Conservation (phyloP, 2,888 invertebrate species). For the Synanthedon andrenaeformis region DNA sequence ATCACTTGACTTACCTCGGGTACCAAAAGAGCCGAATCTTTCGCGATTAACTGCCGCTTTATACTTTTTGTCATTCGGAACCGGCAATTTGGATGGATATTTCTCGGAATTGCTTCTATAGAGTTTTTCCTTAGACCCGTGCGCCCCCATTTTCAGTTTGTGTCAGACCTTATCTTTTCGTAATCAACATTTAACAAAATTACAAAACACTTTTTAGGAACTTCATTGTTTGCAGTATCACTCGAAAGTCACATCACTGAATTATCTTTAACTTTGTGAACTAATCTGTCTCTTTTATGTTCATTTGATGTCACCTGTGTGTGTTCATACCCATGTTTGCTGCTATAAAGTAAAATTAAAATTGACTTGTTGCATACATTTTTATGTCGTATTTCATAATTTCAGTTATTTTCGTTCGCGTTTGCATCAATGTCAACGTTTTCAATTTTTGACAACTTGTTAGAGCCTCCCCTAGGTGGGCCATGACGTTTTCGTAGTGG, state of each 20-base stretch:
- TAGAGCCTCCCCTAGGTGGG: too few relatives aligned
- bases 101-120: conserved; percentile 75
- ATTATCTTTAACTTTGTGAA: neutral
- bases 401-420: conserved; percentile 9
- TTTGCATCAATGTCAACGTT: neutral
- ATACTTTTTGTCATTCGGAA: conserved; percentile 69
- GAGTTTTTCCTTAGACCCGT: conserved; percentile 82
- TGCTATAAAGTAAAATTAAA: neutral
- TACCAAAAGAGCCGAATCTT: conserved; percentile 77
- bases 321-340: neutral
- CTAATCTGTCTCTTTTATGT: conserved; percentile 3
- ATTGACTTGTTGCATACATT: neutral
- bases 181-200: neutral
- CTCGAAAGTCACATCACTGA: conserved; percentile 34
- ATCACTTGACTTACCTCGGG: conserved; percentile 65
- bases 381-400: conserved; percentile 24
- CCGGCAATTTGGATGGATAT: conserved; percentile 66
- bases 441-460: conserved; percentile 4
- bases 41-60: conserved; percentile 74
- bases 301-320: neutral
- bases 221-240: conserved; percentile 23
- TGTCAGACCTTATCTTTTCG: conserved; percentile 21
- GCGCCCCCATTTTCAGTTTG: conserved; percentile 76
- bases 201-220: conserved; percentile 25
- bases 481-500: too few relatives aligned